Evolutionary conservation across 2,113 vertebrate species (phyloP), one percentile per base, ranked within the genome.

Genomic region (Heterotilapia buettikoferi): DNA sequence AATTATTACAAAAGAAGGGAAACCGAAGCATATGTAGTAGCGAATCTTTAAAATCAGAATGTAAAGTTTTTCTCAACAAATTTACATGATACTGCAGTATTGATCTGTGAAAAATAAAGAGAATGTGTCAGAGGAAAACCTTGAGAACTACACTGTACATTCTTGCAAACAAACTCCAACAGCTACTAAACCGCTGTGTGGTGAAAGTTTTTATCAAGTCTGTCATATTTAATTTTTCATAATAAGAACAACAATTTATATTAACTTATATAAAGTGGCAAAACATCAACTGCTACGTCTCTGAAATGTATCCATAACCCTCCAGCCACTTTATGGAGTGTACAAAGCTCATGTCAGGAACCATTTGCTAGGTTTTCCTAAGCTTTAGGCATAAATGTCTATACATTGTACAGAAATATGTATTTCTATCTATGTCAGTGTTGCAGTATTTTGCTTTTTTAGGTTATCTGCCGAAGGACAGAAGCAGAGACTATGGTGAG

Each of bases 1-100:
- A 86, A 84, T 87, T 59, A 90, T 80, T 84, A 33, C 80, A 68
- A 90, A 85, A 61, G 47, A 84, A 82, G 81, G 84, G 16, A 47
- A 88, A 54, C 45, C 26, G 31, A 50, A 63, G 83, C 31, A 68
- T 26, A 79, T 68, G 76, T 57, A 14, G 31, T 52, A 47, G 31
- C 5, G 1, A 26, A 71, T 43, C 66, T 71, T 71, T 71, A 24
- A 71, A 71, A 9, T 43, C n/a, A 71, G 11, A 71, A 43, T 24
- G 1, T 14, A 24, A 71, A 3, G n/a, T 43, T 71, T 68, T 43
- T 0, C 66, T 43, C n/a, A 71, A 16, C 12, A 6, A 5, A 50
- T 29, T 76, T 76, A 19, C 24, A 19, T 16, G 66, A 50, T 50
- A 8, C 3, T 29, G 24, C 9, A 47, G 6, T 47, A 47, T 29